Percentiles rank a stretch among this genome's conserved stretches.
These are phyloP conservation scores for Sternotherus odoratus DNA, from an alignment of 2,797 vertebrate genomes.

Conservation along the genomic window DNA sequence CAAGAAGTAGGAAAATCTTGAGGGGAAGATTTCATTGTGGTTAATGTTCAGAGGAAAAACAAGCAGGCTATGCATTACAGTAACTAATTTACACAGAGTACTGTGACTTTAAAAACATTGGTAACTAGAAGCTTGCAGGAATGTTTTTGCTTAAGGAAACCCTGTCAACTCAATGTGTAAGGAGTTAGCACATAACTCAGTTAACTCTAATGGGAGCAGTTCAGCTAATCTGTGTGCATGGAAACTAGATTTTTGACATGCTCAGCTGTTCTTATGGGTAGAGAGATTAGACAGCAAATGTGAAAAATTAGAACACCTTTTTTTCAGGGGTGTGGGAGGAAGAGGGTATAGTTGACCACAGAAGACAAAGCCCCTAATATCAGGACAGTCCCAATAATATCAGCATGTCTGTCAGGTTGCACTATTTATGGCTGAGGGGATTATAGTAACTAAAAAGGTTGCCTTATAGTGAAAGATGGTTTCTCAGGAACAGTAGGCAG, in stretches of 20 bases:
- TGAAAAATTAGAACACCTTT: neutral
- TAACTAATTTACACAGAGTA: neutral
- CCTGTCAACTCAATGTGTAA: constrained; percentile 12
- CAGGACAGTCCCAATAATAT: neutral
- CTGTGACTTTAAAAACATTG: neutral
- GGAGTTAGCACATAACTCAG: constrained; percentile 47
- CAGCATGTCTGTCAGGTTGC: neutral
- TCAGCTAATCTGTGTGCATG: constrained; percentile 53
- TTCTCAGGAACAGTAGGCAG: constrained; percentile 12
- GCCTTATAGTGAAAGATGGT: neutral
- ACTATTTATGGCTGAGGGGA: constrained; percentile 5
- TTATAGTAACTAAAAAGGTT: constrained; percentile 23
- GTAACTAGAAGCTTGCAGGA: constrained; percentile 24
- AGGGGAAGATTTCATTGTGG: neutral
- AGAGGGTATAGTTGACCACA: neutral
- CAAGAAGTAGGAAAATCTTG: constrained; percentile 9
- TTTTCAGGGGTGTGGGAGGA: neutral
- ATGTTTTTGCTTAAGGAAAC: constrained; percentile 14
- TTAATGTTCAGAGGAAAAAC: neutral
- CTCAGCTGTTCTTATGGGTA: constrained; percentile 25
- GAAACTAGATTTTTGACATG: constrained; percentile 46
- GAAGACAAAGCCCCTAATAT: neutral
- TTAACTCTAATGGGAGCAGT: constrained; percentile 29
- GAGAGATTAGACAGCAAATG: neutral
- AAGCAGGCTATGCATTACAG: neutral